A percentile compares a stretch with the other conserved stretches of the same genome.
phyloP scores from a whole-genome alignment of 2,113 vertebrate species.

The Ciconia stormi region DNA sequence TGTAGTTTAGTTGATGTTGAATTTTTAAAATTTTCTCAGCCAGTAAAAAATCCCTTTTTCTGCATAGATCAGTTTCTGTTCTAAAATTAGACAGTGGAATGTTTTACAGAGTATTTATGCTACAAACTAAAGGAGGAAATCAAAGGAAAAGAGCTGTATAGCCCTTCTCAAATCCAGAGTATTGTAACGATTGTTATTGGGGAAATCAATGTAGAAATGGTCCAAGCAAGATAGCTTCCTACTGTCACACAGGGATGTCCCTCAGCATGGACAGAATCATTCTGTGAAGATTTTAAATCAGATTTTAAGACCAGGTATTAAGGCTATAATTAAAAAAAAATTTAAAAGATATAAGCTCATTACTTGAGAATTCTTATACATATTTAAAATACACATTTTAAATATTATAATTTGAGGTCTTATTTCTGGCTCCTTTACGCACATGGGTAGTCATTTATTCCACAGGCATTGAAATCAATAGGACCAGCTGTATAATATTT shows the following conservation, averaged over 20 bases:
- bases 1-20: not conserved
- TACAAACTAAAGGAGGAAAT: not conserved
- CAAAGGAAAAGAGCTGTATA: not conserved
- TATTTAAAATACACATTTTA: not conserved
- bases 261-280: not conserved
- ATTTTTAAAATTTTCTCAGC: constrained; percentile 42
- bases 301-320: not conserved
- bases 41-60: constrained; percentile 35
- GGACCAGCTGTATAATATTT: constrained; percentile 24
- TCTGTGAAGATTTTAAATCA: constrained; percentile 8
- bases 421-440: not conserved
- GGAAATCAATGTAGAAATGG: not conserved
- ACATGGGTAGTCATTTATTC: not conserved
- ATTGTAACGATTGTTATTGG: not conserved
- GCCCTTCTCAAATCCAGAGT: not conserved
- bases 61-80: not conserved
- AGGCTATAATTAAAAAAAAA: not conserved
- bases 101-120: constrained; percentile 20
- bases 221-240: not conserved
- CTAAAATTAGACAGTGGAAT: constrained; percentile 15
- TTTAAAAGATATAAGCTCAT: not conserved
- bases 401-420: not conserved
- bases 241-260: not conserved
- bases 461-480: constrained; percentile 6
- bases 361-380: not conserved